These are phyloP conservation scores for Drosophila nigritarsus DNA, from an alignment of 2,888 invertebrate species.

Conservation along the genomic window DNA sequence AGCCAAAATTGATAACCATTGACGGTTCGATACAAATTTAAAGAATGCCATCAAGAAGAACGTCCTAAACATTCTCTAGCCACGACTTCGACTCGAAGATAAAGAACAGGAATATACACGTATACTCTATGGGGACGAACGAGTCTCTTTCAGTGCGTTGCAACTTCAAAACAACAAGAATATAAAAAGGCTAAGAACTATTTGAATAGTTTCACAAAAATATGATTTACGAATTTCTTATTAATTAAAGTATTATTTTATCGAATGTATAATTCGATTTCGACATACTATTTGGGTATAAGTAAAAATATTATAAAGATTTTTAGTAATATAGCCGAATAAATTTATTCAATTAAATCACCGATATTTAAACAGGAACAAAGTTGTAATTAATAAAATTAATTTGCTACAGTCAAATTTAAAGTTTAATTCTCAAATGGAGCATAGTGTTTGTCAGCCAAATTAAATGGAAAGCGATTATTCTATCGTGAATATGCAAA, in stretches of 20 bases:
- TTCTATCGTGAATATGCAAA: background rate
- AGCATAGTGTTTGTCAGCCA: background rate
- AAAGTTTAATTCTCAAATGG: background rate
- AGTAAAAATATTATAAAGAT: background rate
- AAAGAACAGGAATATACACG: background rate
- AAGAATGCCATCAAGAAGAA: background rate
- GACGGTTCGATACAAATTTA: constrained; percentile 6
- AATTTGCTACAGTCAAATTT: background rate
- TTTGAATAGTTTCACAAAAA: background rate
- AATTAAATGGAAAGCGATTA: background rate
- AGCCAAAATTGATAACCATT: constrained; percentile 35
- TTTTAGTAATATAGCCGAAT: too few relatives aligned
- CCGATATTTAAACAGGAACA: background rate
- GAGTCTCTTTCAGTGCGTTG: background rate
- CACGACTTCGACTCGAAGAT: background rate
- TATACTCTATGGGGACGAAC: background rate
- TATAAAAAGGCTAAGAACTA: background rate
- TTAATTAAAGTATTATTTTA: background rate
- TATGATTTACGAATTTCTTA: background rate
- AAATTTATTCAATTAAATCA: background rate
- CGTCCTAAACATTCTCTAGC: background rate
- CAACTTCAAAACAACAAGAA: background rate
- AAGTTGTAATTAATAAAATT: background rate
- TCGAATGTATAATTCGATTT: background rate
- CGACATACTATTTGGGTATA: background rate